Evolutionary conservation across 2,888 invertebrate genomes (phyloP).

Genomic region (Julus scanicus): DNA sequence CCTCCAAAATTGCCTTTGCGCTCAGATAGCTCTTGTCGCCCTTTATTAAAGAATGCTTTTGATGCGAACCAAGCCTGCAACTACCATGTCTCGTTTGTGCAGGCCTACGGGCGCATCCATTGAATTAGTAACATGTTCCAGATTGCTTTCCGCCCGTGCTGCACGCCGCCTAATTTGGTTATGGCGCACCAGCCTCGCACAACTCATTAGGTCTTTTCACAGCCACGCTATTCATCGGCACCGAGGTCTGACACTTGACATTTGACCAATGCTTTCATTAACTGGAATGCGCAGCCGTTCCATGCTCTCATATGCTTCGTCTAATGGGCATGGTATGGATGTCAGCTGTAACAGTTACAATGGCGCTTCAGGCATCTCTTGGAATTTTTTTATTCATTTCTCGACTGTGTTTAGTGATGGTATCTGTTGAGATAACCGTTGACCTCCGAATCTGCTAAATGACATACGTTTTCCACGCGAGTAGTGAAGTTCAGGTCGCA

Average conservation of each 20-base stretch:
- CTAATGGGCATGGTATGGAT: too few species aligned
- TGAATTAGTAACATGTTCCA: background rate
- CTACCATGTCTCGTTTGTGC: background rate
- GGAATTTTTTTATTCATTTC: too few species aligned
- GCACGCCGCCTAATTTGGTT: background rate
- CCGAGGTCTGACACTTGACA: background rate
- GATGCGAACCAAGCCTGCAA: too few species aligned
- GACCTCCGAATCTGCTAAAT: too few species aligned
- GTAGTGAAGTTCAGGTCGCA: too few species aligned
- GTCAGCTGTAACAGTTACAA: too few species aligned
- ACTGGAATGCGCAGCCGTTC: background rate
- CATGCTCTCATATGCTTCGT: too few species aligned
- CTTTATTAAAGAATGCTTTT: background rate
- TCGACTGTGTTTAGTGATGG: too few species aligned
- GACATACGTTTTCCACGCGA: too few species aligned
- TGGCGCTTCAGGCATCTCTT: too few species aligned
- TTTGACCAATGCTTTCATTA: background rate
- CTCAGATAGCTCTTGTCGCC: constrained; percentile 4
- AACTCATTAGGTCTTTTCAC: constrained; percentile 12
- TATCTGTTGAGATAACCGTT: too few species aligned
- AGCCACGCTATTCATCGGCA: background rate
- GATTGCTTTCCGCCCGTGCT: background rate
- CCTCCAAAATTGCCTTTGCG: background rate
- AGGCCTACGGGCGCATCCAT: background rate
- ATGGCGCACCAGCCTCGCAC: background rate